Percentiles rank a stretch among this genome's conserved stretches.
Conservation (phyloP, 2,797 vertebrate genomes). For the Aphelocoma californica region DNA sequence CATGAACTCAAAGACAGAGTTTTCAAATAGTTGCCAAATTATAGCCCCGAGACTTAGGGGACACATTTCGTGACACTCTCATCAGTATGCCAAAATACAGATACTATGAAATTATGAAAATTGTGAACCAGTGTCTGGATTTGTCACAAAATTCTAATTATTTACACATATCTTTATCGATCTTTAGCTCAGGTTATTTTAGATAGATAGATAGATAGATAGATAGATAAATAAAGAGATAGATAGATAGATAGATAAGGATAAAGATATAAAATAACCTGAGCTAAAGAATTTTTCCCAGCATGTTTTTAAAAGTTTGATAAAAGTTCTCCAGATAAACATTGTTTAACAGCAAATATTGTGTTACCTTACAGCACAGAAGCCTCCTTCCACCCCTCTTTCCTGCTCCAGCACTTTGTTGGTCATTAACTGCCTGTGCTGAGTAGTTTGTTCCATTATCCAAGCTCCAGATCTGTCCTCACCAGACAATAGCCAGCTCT, state of each 20-base stretch:
- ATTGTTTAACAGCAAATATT: neutral
- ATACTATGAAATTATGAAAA: neutral
- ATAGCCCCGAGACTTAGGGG: neutral
- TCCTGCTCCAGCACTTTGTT: constrained; percentile 3
- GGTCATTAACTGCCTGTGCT: neutral
- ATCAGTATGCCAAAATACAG: neutral
- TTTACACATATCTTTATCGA: neutral
- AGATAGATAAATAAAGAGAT: neutral
- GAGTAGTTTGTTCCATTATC: constrained; percentile 35
- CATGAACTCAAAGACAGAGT: neutral
- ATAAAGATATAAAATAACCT: neutral
- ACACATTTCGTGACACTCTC: neutral
- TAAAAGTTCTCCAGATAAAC: neutral
- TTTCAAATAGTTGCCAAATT: neutral
- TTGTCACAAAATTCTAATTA: neutral
- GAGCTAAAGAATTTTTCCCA: neutral
- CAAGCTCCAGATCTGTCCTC: constrained; percentile 21
- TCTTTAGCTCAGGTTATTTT: neutral
- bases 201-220: neutral
- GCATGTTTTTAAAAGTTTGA: neutral
- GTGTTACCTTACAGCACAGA: neutral
- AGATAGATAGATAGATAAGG: neutral
- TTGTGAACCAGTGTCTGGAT: neutral
- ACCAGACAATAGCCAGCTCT: constrained; percentile 26
- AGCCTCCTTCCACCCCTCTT: neutral